Evolutionary conservation across 1,140 invertebrate genomes (phyloP), one percentile per base, ranked within the genome.

Genomic region (Lucilia sericata): DNA sequence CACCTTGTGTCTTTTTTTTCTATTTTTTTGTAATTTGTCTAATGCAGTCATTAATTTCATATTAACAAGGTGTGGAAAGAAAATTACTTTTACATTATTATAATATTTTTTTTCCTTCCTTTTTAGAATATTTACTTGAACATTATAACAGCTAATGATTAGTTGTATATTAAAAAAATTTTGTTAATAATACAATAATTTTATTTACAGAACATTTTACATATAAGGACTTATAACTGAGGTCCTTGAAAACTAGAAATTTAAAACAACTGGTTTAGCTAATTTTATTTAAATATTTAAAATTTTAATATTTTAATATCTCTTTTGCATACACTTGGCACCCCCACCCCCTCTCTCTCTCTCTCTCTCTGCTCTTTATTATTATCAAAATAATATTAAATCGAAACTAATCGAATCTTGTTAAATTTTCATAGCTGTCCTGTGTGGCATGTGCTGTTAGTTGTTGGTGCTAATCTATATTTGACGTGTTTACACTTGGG

Each of bases 51-150:
- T 87, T 87, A 87, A 86, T 87, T 86, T 84, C 85, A 84, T 85
- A 87, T 87, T 87, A 87, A 87, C 86, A 87, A 87, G 86, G 86
- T 87, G 86, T 87, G 86, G 85, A 86, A 82, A 75, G 86, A 85
- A 86, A 86, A 86, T 86, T 85, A 81, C 85, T 76, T 84, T 83
- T 82, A 60, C 81, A 74, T 84, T 82, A 70, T 70, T 70, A 60
- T 60, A 60, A 70, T 55, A n/a, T 42, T 42, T 76, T 36, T 30
- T 25, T 34, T 30, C 30, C 2, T 74, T 47, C 9, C 42, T 47
- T 42, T 7, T n/a, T 14, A 17, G 55, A 60, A 60, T 60, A 60
- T 17, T 60, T 60, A 17, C 2, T 60, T 25, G 19, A 19, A 55
- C 12, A 55, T 14, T 8, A 55, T n/a, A 12, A 7, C 21, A 70